Evolutionary conservation across 2,888 invertebrate species (phyloP), one percentile per base, ranked within the genome.

Genomic region (Idaea straminata): DNA sequence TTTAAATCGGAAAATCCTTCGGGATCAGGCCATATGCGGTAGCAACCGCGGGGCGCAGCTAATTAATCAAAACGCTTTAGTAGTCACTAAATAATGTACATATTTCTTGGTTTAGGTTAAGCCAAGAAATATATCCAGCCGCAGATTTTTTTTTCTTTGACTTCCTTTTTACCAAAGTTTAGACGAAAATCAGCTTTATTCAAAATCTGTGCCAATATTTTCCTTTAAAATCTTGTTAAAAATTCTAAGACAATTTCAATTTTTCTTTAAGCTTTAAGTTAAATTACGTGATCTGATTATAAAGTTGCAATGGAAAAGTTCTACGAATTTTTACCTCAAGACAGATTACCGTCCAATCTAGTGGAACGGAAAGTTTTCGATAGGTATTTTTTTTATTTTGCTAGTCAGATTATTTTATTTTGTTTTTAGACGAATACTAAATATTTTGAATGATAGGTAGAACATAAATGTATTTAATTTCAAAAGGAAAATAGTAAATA

Each of bases 211-310:
- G 47, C 10, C 47, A 47, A 47, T 47, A 47, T 47, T 47, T 47
- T 47, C 47, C 13, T 47, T 7, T 47, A 0, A 47, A 47, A 47
- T 47, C 47, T 47, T 47, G 47, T 47, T 47, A 47, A 47, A 47
- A 47, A 47, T 47, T 47, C 47, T 47, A 47, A 47, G 47, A 47
- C 47, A 47, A 47, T 47, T 47, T 47, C 47, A 47, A 47, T 47
- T 47, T 47, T 47, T 13, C 13, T 47, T 47, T 47, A 47, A 47
- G 47, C 47, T 47, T 10, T 47, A 47, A 47, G 47, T 47, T 47
- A 47, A 47, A 47, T 47, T 47, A 47, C 47, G 47, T 47, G 47
- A 47, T 13, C 7, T 47, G 47, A 47, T 47, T 47, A 47, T 47
- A 47, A 47, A 47, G 47, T 47, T 47, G 13, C 47, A 47, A 13